Evolutionary conservation across 92 coral and sea anemone species (phyloP), one percentile per base, ranked within the genome.

Genomic region (Heliopora coerulea): DNA sequence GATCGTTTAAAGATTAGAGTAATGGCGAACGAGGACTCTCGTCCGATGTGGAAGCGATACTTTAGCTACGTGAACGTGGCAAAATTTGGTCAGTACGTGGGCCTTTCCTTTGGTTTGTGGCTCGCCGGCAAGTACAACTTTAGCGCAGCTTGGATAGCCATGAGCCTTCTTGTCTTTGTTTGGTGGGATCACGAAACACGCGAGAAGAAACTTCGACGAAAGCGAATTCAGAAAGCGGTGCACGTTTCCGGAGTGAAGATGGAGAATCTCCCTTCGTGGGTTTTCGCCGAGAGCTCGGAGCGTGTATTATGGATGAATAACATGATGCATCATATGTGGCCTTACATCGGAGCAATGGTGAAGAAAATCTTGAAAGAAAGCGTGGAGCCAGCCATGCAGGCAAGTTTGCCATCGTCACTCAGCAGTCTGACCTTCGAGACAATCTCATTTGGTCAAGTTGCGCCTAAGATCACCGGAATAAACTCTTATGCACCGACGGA

Each of bases 271-370:
- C 97, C 97, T 0, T 89, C 96, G 0, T 92, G 97, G 97, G 93
- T 92, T 0, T 89, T 85, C 61, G 86, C 87, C 56, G 85, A 96
- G 13, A 91, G 91, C 37, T 83, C 83, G 60, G 97, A 92, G 59
- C 92, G 83, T 52, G 97, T 92, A 0, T 91, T 87, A 26, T 92
- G 97, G 97, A 65, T 92, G 60, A 92, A 92, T 31, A 74, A 86
- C 44, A 92, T 92, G 81, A 84, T 92, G n/a, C 81, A 78, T 54
- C 97, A 92, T 32, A 90, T 92, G 96, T 92, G 97, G 97, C 97
- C 97, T 1, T 92, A 81, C 83, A 90, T 92, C 26, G 92, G 89
- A 11, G 97, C 80, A 30, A 89, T 92, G 97, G 97, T 89, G 0
- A 48, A 80, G 79, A 91, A 92, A 48, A 92, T 92, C 35, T 84